Conservation (phyloP, 2,888 invertebrate genomes). For the Philhelius pedissequus region DNA sequence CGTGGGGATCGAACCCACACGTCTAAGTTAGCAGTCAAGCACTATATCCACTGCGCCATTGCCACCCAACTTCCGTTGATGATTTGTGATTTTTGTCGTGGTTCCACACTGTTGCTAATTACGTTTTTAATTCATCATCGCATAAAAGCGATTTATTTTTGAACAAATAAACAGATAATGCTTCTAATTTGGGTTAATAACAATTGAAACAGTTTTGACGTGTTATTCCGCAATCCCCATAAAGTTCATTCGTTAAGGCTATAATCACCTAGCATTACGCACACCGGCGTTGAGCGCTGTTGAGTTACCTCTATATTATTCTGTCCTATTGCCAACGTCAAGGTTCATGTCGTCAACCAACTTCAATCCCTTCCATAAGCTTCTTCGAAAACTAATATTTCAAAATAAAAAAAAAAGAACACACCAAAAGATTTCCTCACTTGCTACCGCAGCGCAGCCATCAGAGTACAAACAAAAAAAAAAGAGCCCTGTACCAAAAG, state of each 20-base stretch:
- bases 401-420: neutral
- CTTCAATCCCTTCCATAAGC: neutral
- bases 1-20: too few relatives aligned
- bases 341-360: neutral
- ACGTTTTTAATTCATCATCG: too few relatives aligned
- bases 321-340: conserved; percentile 15
- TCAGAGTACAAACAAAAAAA: conserved; percentile 7
- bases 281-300: neutral
- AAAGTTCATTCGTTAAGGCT: neutral
- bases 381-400: neutral
- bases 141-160: too few relatives aligned
- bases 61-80: too few relatives aligned
- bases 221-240: too few relatives aligned
- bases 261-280: neutral
- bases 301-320: neutral
- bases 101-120: too few relatives aligned
- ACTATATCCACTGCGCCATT: too few relatives aligned
- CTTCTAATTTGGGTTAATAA: too few relatives aligned
- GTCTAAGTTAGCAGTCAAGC: too few relatives aligned
- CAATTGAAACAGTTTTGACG: too few relatives aligned
- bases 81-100: too few relatives aligned
- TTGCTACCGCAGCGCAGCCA: neutral
- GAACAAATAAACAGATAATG: too few relatives aligned
- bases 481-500: neutral
- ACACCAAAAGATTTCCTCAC: neutral